phyloP scores from a whole-genome alignment of 2,113 vertebrate genomes.

The Neolamprologus brichardi region DNA sequence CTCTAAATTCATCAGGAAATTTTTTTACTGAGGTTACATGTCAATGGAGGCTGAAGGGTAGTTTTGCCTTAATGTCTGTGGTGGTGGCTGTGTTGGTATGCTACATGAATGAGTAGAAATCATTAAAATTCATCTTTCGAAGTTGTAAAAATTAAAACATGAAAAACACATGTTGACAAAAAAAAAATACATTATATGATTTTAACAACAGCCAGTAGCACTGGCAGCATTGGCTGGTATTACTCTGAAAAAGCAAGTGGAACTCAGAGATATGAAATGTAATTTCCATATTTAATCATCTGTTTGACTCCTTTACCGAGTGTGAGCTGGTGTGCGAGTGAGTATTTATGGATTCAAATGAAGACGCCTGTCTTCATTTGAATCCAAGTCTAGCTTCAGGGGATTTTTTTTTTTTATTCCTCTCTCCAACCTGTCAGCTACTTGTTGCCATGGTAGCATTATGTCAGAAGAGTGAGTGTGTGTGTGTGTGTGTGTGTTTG shows the following conservation, averaged over 20 bases:
- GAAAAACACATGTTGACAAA: neutral
- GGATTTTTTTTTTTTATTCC: neutral
- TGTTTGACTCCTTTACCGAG: neutral
- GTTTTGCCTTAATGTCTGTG: neutral
- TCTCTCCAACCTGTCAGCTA: slow-evolving; percentile 19
- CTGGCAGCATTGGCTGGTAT: neutral
- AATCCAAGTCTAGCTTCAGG: neutral
- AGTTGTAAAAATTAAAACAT: neutral
- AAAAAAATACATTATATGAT: neutral
- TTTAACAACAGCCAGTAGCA: neutral
- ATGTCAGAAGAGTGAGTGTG: neutral
- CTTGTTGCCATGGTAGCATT: slow-evolving; percentile 46
- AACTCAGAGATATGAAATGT: neutral
- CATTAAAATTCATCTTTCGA: neutral
- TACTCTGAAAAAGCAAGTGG: neutral
- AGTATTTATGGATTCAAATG: slow-evolving; percentile 1
- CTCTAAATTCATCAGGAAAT: neutral
- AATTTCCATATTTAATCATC: slow-evolving; percentile 8
- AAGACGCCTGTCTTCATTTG: neutral
- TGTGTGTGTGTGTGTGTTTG: neutral
- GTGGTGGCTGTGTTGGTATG: neutral
- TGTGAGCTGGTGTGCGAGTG: neutral
- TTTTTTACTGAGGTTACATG: neutral
- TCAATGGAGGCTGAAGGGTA: neutral
- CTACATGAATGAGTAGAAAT: neutral